phyloP scores from a whole-genome alignment of 2,113 vertebrate species.

The Lipophrys pholis region DNA sequence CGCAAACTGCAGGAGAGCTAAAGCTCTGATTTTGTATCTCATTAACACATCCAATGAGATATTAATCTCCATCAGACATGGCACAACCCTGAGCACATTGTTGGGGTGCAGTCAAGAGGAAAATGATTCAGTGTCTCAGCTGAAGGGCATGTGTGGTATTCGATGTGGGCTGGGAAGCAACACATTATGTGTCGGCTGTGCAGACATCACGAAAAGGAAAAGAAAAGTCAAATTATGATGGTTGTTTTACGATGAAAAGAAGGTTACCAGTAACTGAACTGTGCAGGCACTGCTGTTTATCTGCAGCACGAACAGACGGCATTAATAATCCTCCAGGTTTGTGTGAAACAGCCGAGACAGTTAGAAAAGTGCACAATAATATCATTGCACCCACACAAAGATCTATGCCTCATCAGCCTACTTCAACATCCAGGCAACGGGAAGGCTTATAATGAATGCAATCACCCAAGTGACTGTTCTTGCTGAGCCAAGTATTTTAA shows the following conservation, averaged over 20 bases:
- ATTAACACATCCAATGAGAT: conserved; percentile 74
- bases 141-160: conserved; percentile 38
- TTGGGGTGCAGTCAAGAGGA: conserved; percentile 66
- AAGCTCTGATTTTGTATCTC: conserved; percentile 70
- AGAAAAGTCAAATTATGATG: not conserved
- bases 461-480: not conserved
- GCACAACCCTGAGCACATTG: conserved; percentile 51
- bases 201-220: conserved; percentile 8
- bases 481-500: not conserved
- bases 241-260: conserved; percentile 19
- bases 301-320: not conserved
- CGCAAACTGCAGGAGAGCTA: conserved; percentile 52
- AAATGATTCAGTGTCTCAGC: conserved; percentile 56
- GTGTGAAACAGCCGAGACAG: not conserved
- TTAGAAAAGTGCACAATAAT: conserved; percentile 19
- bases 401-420: not conserved
- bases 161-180: conserved; percentile 3
- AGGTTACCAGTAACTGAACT: conserved; percentile 3
- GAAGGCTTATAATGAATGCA: not conserved
- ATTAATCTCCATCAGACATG: conserved; percentile 72
- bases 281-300: not conserved
- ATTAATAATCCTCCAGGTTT: not conserved
- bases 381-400: not conserved
- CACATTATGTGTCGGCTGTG: conserved; percentile 36
- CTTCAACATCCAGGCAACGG: not conserved